These are phyloP conservation scores for Capreolus pygargus DNA, from an alignment of 2,113 vertebrate species.

Conservation along the genomic window DNA sequence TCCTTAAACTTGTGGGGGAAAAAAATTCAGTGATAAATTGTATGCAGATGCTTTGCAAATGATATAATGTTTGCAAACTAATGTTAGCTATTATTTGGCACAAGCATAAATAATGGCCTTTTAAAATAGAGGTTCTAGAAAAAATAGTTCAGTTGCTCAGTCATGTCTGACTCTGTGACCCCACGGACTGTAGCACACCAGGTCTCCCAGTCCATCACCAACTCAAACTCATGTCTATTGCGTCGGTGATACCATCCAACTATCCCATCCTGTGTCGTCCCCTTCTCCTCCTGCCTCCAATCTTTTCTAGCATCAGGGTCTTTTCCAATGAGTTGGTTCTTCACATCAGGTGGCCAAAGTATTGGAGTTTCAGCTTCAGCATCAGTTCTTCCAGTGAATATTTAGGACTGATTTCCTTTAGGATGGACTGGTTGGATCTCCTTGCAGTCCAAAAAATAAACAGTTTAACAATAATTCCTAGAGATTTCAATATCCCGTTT, in stretches of 20 bases:
- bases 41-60: not conserved
- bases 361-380: not conserved
- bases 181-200: not conserved
- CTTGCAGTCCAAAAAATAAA: not conserved
- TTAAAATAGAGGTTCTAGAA: not conserved
- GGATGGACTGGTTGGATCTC: not conserved
- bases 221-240: not conserved
- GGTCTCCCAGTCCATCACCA: not conserved
- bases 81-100: not conserved
- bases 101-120: not conserved
- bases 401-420: not conserved
- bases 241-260: rapidly evolving
- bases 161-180: not conserved
- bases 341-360: not conserved
- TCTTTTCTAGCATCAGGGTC: not conserved
- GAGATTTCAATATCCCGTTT: not conserved
- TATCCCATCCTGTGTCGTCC: not conserved
- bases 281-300: not conserved
- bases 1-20: not conserved
- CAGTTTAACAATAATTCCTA: not conserved
- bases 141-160: not conserved
- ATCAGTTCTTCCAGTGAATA: not conserved
- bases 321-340: not conserved
- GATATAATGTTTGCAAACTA: not conserved
- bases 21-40: not conserved